Percentiles rank a stretch among this genome's conserved stretches.
These are phyloP conservation scores for Herpailurus yagouaroundi DNA, from an alignment of 2,113 vertebrate genomes.

Conservation along the genomic window DNA sequence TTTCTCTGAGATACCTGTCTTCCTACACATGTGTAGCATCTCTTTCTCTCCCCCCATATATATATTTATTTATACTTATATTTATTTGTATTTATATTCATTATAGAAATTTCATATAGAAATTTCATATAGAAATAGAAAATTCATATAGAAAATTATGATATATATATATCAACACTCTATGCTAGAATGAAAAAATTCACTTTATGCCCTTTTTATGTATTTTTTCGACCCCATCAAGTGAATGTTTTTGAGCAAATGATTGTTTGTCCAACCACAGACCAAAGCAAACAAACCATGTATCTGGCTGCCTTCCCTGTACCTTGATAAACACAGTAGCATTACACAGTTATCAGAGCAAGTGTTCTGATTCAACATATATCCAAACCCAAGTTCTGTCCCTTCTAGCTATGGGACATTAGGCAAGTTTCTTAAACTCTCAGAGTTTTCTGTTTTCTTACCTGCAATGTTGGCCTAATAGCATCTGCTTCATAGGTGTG, in stretches of 20 bases:
- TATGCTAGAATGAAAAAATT: background rate
- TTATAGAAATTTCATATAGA: too few relatives aligned
- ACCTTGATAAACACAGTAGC: background rate
- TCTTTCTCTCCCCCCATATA: background rate
- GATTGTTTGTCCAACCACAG: background rate
- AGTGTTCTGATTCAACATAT: background rate
- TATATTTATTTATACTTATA: background rate
- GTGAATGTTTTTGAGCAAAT: constrained; percentile 33
- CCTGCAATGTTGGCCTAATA: background rate
- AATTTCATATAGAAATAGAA: too few relatives aligned
- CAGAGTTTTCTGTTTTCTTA: background rate
- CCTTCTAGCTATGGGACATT: background rate
- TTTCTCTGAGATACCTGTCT: background rate
- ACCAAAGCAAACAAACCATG: background rate
- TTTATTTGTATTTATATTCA: background rate
- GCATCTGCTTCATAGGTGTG: background rate
- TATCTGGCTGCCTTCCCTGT: background rate
- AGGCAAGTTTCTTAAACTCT: background rate
- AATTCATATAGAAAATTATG: too few relatives aligned
- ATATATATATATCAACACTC: background rate
- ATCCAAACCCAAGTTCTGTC: background rate
- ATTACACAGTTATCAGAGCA: background rate
- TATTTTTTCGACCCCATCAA: background rate
- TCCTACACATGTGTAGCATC: background rate
- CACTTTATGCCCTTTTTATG: background rate